Base-by-base conservation (phyloP, 2,797 vertebrate species). In the Poecilia velifera region DNA sequence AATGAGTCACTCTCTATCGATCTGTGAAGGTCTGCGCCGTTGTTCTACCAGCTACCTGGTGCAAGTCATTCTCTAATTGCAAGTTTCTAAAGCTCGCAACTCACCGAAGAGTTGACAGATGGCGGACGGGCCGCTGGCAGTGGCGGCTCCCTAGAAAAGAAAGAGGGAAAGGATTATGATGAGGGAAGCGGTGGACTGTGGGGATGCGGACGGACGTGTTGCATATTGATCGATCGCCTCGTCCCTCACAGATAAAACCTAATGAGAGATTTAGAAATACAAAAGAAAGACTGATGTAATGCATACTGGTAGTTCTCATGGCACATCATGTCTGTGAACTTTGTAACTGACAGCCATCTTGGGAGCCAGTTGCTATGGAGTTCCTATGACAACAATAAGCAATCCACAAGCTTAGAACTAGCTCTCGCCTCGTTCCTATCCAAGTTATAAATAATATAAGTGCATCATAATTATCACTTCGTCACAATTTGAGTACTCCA, bases 181-280 rank as follows among this genome's bases (percentile, higher is more conserved):
- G 73, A 39, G 74, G 59, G 68, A 71, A 77, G 43, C 71, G 73
- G 22, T 22, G 59, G 70, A 71, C 82, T 84, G 79, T 49, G 78
- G 79, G 80, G 81, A 86, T 84, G 28, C 46, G 49, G 47, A 78
- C 71, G 57, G 80, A 45, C 9, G 22, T 76, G 77, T 74, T 82
- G 79, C 78, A 75, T 93, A 92, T 92, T 86, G 92, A 94, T 93
- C 74, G 76, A 89, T 86, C 82, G 79, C 70, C 82, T 66, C 72
- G 85, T 12, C 75, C 84, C 85, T 86, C 16, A 78, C 79, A 92
- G 89, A 94, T 90, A 94, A 91, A 88, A 90, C 81, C 91, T 92
- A 92, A 94, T 94, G 88, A 94, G 89, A 91, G 89, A 93, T 87
- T 66, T 74, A 78, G 73, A 39, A 81, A 90, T 89, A 85, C 20